These are phyloP conservation scores for Synergus itoensis DNA, from an alignment of 2,888 invertebrate species.

Conservation along the genomic window DNA sequence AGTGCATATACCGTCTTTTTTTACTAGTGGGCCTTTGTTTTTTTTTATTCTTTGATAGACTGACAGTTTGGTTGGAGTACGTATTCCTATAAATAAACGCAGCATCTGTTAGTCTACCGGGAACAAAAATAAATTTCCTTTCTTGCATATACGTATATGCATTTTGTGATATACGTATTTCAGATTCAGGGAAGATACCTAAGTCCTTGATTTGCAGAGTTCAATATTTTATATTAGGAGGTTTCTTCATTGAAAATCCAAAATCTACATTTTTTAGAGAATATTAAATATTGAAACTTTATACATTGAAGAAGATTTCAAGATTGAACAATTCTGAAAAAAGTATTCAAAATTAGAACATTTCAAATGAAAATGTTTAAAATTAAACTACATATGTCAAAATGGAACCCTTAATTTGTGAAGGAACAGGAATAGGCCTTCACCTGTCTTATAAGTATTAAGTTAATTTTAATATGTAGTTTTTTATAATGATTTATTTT, in stretches of 20 bases:
- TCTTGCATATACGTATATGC: neutral
- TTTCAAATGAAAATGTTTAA: too few species aligned
- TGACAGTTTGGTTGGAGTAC: conserved; percentile 43
- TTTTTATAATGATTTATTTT: neutral
- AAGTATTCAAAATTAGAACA: too few species aligned
- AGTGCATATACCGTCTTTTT: conserved; percentile 19
- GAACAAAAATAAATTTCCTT: conserved; percentile 44
- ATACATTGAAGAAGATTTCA: too few species aligned
- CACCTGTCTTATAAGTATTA: too few species aligned
- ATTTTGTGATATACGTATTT: neutral
- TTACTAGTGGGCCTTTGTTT: conserved; percentile 5
- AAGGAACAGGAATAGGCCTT: too few species aligned
- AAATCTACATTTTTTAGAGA: too few species aligned
- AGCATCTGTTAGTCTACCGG: conserved; percentile 29
- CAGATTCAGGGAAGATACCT: neutral
- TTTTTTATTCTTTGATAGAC: conserved; percentile 45
- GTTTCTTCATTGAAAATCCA: neutral
- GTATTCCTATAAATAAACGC: conserved; percentile 44
- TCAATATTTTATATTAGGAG: neutral
- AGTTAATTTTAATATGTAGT: too few species aligned
- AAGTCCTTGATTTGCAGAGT: neutral
- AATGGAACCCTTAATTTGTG: too few species aligned
- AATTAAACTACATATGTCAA: too few species aligned
- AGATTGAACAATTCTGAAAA: too few species aligned
- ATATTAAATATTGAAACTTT: too few species aligned